Evolutionary conservation across 2,888 invertebrate species (phyloP).

Genomic region (Hyppa rectilinea): DNA sequence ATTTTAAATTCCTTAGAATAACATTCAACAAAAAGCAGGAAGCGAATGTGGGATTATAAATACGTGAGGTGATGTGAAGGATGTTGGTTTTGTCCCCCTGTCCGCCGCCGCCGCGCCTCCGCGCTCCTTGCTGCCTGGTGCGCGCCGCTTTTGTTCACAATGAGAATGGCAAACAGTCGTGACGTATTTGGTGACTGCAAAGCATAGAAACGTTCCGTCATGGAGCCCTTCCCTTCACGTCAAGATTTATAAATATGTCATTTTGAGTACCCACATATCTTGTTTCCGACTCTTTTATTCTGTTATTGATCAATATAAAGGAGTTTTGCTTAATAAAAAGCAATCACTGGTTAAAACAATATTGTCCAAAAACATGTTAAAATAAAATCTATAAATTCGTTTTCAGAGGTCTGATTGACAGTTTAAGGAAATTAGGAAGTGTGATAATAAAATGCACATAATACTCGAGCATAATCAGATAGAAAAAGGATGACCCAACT

Average conservation of each 20-base stretch:
- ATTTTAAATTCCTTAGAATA: constrained; percentile 81
- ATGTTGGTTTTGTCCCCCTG: constrained; percentile 86
- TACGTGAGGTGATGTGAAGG: constrained; percentile 86
- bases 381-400: not conserved
- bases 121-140: constrained; percentile 40
- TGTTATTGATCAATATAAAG: not conserved
- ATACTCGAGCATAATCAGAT: constrained; percentile 65
- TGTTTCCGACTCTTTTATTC: constrained; percentile 15
- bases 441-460: constrained; percentile 51
- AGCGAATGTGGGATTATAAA: constrained; percentile 87
- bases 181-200: constrained; percentile 67
- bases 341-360: not conserved
- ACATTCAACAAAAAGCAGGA: constrained; percentile 88
- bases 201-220: constrained; percentile 60
- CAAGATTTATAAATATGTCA: constrained; percentile 54
- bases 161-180: constrained; percentile 81
- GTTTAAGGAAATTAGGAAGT: constrained; percentile 19
- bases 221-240: constrained; percentile 54
- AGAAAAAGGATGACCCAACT: constrained; percentile 65
- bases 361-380: not conserved
- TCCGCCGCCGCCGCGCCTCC: constrained; percentile 64
- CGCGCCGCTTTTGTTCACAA: constrained; percentile 79
- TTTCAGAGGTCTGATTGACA: constrained; percentile 14
- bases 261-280: constrained; percentile 7
- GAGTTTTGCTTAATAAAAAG: not conserved